A percentile compares a stretch with the other conserved stretches of the same genome.
phyloP scores from a whole-genome alignment of 2,888 invertebrate species.

The Mythimna albipuncta region DNA sequence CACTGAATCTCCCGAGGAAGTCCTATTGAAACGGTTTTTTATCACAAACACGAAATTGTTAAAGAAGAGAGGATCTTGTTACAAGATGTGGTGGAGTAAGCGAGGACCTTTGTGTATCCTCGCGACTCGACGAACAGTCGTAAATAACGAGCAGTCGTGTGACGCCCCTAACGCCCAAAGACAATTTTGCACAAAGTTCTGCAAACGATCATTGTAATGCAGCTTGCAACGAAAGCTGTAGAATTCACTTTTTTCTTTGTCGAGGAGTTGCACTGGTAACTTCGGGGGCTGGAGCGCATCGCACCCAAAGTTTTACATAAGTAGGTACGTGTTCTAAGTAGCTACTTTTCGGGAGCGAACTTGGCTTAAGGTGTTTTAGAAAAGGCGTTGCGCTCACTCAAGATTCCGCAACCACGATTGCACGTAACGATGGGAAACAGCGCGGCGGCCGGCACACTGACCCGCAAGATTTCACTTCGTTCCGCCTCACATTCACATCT shows the following conservation, averaged over 20 bases:
- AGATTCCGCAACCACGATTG: not conserved
- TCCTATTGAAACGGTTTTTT: conserved; percentile 3
- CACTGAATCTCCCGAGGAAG: not conserved
- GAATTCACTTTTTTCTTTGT: conserved; percentile 43
- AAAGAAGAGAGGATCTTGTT: not conserved
- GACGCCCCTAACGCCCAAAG: conserved; percentile 21
- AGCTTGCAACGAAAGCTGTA: conserved; percentile 30
- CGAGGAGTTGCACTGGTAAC: conserved; percentile 13
- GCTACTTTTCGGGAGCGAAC: not conserved
- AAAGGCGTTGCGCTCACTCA: conserved; percentile 1
- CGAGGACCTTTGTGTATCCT: not conserved
- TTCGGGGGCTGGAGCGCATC: not conserved
- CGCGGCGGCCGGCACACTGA: conserved; percentile 4
- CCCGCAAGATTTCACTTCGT: conserved; percentile 28
- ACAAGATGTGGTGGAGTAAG: conserved; percentile 19
- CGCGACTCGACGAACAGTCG: conserved; percentile 25
- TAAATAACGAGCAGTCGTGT: conserved; percentile 33
- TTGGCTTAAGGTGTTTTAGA: conserved; percentile 11
- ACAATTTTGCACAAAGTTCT: conserved; percentile 40
- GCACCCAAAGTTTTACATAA: conserved; percentile 21
- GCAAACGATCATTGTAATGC: conserved; percentile 42
- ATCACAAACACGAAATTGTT: conserved; percentile 6
- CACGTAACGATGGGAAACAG: not conserved
- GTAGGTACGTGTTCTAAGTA: conserved; percentile 12
- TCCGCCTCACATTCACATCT: not conserved